These are phyloP conservation scores for Cheilosia soror DNA, from an alignment of 2,888 invertebrate species.

Conservation along the genomic window DNA sequence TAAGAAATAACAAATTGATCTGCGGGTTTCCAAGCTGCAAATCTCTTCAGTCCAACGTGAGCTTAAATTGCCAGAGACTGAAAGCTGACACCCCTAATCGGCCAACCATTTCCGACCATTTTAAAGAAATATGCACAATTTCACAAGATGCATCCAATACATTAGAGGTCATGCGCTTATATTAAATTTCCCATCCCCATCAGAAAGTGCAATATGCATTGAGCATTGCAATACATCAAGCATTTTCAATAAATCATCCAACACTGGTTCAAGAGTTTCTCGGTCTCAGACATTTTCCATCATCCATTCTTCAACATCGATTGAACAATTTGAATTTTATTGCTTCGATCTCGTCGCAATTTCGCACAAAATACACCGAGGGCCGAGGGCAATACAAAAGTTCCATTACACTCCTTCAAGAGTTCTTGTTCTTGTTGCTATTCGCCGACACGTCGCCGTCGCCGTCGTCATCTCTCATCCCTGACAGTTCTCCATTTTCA, in stretches of 20 bases:
- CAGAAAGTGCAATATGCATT: not conserved
- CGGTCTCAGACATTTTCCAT: not conserved
- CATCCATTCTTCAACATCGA: slow-evolving; percentile 27
- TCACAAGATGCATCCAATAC: too few relatives aligned
- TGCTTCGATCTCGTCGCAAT: slow-evolving; percentile 38
- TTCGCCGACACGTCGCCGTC: not conserved
- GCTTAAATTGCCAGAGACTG: too few relatives aligned
- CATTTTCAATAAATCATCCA: slow-evolving; percentile 8
- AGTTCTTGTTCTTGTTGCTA: not conserved
- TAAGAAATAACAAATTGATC: too few relatives aligned
- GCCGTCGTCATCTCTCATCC: slow-evolving; percentile 25
- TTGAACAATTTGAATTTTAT: slow-evolving; percentile 47
- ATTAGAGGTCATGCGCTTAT: too few relatives aligned
- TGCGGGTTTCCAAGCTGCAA: too few relatives aligned
- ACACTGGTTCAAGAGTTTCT: not conserved
- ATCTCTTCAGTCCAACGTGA: too few relatives aligned
- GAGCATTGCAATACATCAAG: not conserved
- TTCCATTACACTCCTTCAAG: slow-evolving; percentile 48
- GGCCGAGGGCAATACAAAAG: slow-evolving; percentile 41
- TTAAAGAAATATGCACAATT: too few relatives aligned
- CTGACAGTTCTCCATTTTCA: slow-evolving; percentile 37
- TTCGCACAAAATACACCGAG: slow-evolving; percentile 26
- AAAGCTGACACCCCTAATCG: too few relatives aligned
- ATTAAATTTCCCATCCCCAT: too few relatives aligned
- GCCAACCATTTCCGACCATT: too few relatives aligned